phyloP scores from a whole-genome alignment of 1,140 invertebrate genomes.

The Hylaeus volcanicus region DNA sequence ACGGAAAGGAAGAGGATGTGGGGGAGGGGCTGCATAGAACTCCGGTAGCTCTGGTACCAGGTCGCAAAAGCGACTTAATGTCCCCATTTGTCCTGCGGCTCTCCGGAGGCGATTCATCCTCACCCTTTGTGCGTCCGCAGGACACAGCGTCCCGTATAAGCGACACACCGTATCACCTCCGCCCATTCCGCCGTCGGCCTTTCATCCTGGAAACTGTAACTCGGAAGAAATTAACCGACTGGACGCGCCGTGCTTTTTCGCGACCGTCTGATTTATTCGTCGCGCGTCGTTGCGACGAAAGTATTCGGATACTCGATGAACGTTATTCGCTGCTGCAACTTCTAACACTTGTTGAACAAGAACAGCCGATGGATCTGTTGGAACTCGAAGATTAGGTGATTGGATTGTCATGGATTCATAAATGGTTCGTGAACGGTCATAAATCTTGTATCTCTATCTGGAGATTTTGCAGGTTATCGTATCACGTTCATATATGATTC shows the following conservation, averaged over 20 bases:
- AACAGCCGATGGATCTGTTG: no score
- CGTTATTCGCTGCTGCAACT: neutral
- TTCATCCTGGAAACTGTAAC: slow-evolving; percentile 55
- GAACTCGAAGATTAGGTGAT: no score
- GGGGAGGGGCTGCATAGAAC: slow-evolving; percentile 33
- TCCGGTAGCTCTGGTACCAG: slow-evolving; percentile 59
- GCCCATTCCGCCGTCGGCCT: slow-evolving; percentile 18
- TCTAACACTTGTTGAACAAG: no score
- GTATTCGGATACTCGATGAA: neutral
- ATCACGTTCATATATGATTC: no score
- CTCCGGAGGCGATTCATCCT: slow-evolving; percentile 71
- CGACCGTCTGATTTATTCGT: slow-evolving; percentile 44
- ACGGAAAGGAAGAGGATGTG: slow-evolving; percentile 8
- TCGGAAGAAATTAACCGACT: slow-evolving; percentile 66
- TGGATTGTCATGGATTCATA: no score
- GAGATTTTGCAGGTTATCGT: no score
- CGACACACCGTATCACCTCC: slow-evolving; percentile 62
- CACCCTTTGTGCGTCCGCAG: slow-evolving; percentile 61
- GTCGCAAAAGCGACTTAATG: slow-evolving; percentile 70
- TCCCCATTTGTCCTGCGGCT: slow-evolving; percentile 70
- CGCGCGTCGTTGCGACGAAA: no score
- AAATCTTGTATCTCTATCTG: no score
- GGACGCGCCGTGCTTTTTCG: slow-evolving; percentile 51
- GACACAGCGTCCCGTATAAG: slow-evolving; percentile 57
- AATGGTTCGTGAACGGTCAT: no score